phyloP scores from a whole-genome alignment of 2,797 vertebrate genomes.

The Masticophis lateralis region DNA sequence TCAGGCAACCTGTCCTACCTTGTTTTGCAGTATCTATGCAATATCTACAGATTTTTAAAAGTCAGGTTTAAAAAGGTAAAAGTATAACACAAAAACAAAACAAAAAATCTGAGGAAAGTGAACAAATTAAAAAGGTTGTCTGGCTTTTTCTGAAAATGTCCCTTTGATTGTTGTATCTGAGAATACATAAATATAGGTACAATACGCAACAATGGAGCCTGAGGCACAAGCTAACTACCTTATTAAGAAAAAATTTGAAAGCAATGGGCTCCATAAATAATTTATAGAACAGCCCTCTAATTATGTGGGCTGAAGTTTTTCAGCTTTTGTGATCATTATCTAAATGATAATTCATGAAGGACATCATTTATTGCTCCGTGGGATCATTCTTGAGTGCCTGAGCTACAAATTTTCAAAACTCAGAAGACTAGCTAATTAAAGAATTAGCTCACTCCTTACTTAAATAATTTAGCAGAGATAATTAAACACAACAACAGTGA shows the following conservation, averaged over 20 bases:
- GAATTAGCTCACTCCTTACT: constrained; percentile 29
- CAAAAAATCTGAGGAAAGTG: neutral
- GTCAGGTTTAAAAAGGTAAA: neutral
- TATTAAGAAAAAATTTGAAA: constrained; percentile 5
- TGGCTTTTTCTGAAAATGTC: neutral
- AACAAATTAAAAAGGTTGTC: neutral
- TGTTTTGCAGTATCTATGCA: neutral
- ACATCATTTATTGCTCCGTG: constrained; percentile 23
- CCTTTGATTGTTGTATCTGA: neutral
- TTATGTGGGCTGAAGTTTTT: neutral
- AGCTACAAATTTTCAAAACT: constrained; percentile 9
- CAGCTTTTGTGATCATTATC: constrained; percentile 6
- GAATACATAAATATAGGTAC: neutral
- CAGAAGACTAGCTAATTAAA: constrained; percentile 16
- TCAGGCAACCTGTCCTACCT: neutral
- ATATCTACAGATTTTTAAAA: neutral
- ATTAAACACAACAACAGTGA: constrained; percentile 34
- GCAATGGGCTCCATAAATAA: constrained; percentile 15
- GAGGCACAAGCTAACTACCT: neutral
- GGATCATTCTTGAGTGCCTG: neutral
- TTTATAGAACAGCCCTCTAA: neutral
- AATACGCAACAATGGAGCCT: neutral
- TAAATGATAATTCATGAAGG: neutral
- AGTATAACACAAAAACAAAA: neutral
- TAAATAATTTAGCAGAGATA: constrained; percentile 19